Conservation (phyloP, 2,888 invertebrate genomes). For the Diogma glabrata region DNA sequence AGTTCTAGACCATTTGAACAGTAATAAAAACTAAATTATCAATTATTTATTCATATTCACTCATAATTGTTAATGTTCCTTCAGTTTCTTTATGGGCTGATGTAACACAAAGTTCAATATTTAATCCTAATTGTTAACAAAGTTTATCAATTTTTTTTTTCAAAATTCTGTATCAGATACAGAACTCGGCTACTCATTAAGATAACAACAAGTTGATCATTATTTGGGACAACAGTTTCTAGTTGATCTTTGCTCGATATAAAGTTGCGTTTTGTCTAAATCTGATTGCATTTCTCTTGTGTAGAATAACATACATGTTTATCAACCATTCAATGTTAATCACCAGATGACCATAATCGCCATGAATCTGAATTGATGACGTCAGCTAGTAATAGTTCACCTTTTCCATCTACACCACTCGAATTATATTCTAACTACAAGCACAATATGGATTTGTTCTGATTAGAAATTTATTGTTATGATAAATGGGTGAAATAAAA, state of each 20-base stretch:
- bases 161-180: constrained; percentile 76
- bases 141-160: constrained; percentile 65
- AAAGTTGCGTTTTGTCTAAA: constrained; percentile 85
- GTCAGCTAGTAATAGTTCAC: constrained; percentile 84
- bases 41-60: constrained; percentile 70
- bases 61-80: constrained; percentile 60
- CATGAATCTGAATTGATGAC: constrained; percentile 98
- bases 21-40: constrained; percentile 82
- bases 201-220: constrained; percentile 68
- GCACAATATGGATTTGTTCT: too few relatives aligned
- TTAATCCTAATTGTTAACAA: constrained; percentile 61
- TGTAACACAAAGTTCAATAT: constrained; percentile 68
- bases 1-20: constrained; percentile 94
- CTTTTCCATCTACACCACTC: too few relatives aligned
- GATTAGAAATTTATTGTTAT: too few relatives aligned
- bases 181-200: constrained; percentile 89
- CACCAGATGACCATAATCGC: constrained; percentile 95
- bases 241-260: constrained; percentile 84
- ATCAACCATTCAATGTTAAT: constrained; percentile 92
- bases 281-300: constrained; percentile 73
- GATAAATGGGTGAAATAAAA: too few relatives aligned
- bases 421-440: too few relatives aligned
- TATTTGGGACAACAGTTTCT: constrained; percentile 52
- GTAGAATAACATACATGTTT: constrained; percentile 96
- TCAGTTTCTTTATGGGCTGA: constrained; percentile 94